Percentiles rank a stretch among this genome's conserved stretches.
These are phyloP conservation scores for Phaedon cochleariae DNA, from an alignment of 2,888 invertebrate species.

Conservation along the genomic window DNA sequence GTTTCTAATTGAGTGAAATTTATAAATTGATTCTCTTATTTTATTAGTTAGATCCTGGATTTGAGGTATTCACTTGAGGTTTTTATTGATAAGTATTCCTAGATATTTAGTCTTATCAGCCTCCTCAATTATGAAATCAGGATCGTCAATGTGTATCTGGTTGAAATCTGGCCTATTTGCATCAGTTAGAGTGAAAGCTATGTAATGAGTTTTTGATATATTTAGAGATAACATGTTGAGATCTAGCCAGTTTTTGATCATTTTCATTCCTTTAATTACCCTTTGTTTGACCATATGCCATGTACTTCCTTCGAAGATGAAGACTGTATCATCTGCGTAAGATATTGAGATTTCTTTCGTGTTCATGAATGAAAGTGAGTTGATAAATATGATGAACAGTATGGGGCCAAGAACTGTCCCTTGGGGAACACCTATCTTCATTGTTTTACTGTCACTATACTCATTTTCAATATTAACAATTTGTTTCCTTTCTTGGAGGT, in stretches of 20 bases:
- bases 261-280: neutral
- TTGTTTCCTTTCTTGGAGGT: conserved; percentile 9
- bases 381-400: conserved; percentile 18
- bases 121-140: conserved; percentile 1
- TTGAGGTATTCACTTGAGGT: neutral
- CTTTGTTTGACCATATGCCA: conserved; percentile 2
- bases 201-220: neutral
- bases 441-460: neutral
- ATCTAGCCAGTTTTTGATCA: neutral
- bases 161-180: conserved; percentile 11
- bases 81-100: conserved; percentile 11
- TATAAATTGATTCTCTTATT: neutral
- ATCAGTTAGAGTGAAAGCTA: conserved; percentile 3
- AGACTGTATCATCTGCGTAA: conserved; percentile 18
- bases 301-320: conserved; percentile 11
- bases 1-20: conserved; percentile 4
- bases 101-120: conserved; percentile 2
- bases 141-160: conserved; percentile 2
- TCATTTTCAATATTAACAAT: conserved; percentile 5
- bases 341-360: conserved; percentile 3
- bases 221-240: neutral
- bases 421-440: conserved; percentile 16
- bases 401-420: conserved; percentile 18
- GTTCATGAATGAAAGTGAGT: neutral
- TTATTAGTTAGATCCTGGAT: neutral